Percentiles rank a stretch among this genome's conserved stretches.
Evolutionary conservation across 2,113 vertebrate genomes (phyloP).

Genomic region (Gopherus flavomarginatus): DNA sequence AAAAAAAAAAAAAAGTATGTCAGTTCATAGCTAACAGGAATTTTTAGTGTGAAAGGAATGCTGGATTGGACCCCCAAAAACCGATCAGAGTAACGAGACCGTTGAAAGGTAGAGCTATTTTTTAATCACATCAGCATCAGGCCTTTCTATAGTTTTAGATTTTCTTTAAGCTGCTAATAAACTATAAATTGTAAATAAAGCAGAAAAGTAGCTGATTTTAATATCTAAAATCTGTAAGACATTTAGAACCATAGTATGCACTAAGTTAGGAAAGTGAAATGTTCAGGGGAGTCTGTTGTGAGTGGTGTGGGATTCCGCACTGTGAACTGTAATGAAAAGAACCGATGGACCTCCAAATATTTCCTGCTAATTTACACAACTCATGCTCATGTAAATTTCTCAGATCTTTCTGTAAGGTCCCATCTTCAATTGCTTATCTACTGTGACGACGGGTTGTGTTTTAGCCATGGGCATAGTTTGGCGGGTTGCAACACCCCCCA

Average conservation of each 20-base stretch:
- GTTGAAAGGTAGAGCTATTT: not conserved
- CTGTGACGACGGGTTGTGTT: rapidly evolving
- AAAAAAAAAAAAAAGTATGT: not conserved
- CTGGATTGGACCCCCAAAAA: not conserved
- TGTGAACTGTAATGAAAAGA: not conserved
- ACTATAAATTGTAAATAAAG: not conserved
- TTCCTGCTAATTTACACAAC: not conserved
- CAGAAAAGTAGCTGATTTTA: not conserved
- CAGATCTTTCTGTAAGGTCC: not conserved
- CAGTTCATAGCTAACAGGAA: not conserved
- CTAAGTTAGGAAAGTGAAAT: not conserved
- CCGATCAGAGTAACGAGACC: not conserved
- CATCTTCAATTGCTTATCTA: not conserved
- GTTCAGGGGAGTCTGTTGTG: not conserved
- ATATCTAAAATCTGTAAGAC: not conserved
- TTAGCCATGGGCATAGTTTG: not conserved
- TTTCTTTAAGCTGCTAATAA: not conserved
- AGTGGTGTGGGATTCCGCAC: not conserved
- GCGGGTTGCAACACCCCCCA: too few species aligned
- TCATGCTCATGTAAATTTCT: not conserved
- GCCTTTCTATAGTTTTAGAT: not conserved
- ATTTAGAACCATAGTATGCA: not conserved
- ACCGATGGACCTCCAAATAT: not conserved
- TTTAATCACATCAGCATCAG: not conserved
- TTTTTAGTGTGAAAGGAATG: not conserved